Conservation (phyloP, 2,113 vertebrate genomes). For the Herpailurus yagouaroundi region DNA sequence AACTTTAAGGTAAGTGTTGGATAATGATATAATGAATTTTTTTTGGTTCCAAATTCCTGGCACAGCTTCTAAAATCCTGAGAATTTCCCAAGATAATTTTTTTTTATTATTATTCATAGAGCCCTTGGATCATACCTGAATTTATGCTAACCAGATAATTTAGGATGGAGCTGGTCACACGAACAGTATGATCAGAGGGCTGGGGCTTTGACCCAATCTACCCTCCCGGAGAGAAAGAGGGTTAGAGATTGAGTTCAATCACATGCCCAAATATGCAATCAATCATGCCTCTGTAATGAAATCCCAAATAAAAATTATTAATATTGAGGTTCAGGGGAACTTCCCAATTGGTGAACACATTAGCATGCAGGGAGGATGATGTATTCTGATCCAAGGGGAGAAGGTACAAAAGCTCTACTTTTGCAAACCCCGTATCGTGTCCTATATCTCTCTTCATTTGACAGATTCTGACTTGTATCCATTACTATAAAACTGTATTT, state of each 20-base stretch:
- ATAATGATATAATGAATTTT: background rate
- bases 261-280: background rate
- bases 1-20: background rate
- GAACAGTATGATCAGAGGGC: background rate
- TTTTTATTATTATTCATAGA: background rate
- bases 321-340: background rate
- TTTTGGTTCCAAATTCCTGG: background rate
- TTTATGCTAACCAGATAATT: background rate
- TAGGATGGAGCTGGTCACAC: background rate
- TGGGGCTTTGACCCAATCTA: background rate
- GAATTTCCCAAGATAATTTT: background rate
- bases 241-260: background rate
- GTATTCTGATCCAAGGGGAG: fast-evolving
- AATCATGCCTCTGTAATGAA: background rate
- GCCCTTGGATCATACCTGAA: background rate
- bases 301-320: background rate
- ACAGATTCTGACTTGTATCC: background rate
- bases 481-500: background rate
- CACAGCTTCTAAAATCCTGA: background rate
- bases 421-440: background rate
- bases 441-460: background rate
- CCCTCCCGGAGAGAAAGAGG: background rate
- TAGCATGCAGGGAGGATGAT: background rate
- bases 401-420: background rate
- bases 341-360: background rate